A percentile compares a stretch with the other conserved stretches of the same genome.
Conservation (phyloP, 2,888 invertebrate species). For the Aquatica leii region DNA sequence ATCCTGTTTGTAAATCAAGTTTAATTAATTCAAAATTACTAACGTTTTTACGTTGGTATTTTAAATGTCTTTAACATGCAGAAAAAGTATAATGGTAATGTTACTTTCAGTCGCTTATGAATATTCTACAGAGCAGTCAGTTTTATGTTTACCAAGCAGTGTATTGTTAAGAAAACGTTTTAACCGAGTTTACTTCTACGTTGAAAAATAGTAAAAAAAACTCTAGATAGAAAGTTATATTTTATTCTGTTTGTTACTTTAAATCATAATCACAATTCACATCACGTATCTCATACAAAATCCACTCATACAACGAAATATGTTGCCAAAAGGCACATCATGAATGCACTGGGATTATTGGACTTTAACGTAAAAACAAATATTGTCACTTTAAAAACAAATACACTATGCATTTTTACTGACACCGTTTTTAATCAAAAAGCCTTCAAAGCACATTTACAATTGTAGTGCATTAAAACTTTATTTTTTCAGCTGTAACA, state of each 20-base stretch:
- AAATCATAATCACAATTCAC: constrained; percentile 44
- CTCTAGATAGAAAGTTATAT: constrained; percentile 36
- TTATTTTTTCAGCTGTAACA: no score
- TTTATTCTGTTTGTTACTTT: constrained; percentile 45
- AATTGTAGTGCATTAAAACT: no score
- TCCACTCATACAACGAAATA: constrained; percentile 43
- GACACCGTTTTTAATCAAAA: no score
- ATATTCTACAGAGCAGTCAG: constrained; percentile 6
- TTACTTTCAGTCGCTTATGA: not conserved
- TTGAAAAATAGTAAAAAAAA: constrained; percentile 22
- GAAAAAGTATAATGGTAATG: not conserved
- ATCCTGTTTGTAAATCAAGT: no score
- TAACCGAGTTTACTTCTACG: constrained; percentile 15
- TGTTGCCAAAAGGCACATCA: constrained; percentile 39
- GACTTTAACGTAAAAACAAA: constrained; percentile 17
- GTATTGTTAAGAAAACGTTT: constrained; percentile 15
- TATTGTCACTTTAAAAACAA: constrained; percentile 2
- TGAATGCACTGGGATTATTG: constrained; percentile 20
- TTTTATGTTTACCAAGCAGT: constrained; percentile 5
- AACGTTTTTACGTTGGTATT: not conserved
- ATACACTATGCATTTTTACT: not conserved
- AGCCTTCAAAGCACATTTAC: no score
- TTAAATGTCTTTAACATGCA: not conserved
- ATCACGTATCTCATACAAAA: constrained; percentile 47
- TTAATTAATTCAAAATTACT: no score